A percentile compares a stretch with the other conserved stretches of the same genome.
Evolutionary conservation across 1,140 invertebrate genomes (phyloP).

Genomic region (Cyrtorhinus lividipennis): DNA sequence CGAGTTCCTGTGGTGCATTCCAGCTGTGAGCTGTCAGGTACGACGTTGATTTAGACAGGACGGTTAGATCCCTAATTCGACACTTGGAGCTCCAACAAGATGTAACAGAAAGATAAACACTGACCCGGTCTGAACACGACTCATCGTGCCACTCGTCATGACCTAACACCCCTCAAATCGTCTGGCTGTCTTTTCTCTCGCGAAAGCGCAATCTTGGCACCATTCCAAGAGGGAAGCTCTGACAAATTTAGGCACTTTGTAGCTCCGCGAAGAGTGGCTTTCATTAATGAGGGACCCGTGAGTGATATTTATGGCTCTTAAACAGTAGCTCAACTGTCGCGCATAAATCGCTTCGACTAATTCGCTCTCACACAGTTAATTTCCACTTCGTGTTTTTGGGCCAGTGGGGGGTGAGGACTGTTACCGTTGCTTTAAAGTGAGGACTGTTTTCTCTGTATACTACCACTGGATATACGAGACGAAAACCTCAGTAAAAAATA

Average conservation of each 20-base stretch:
- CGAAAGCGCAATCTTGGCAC: not conserved
- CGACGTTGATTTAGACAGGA: no score
- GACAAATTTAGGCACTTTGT: not conserved
- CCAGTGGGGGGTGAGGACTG: not conserved
- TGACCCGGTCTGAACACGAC: no score
- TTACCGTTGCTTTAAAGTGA: no score
- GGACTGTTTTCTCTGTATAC: no score
- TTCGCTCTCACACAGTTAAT: not conserved
- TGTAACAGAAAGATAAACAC: not conserved
- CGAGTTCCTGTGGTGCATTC: no score
- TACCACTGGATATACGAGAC: no score
- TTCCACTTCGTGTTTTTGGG: not conserved
- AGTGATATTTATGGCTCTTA: not conserved
- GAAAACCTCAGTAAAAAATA: no score
- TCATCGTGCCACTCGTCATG: not conserved
- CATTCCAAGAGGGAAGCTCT: not conserved
- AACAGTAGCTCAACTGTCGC: not conserved
- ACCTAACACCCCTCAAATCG: not conserved
- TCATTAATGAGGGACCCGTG: not conserved
- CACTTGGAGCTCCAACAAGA: not conserved
- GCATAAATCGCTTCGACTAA: not conserved
- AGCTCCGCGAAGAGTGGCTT: not conserved
- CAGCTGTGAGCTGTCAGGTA: no score
- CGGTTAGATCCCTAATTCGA: no score
- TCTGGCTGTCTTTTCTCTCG: not conserved